Percentiles rank a stretch among this genome's conserved stretches.
These are phyloP conservation scores for Chaetodon trifasciatus DNA, from an alignment of 2,797 vertebrate genomes.

Conservation along the genomic window DNA sequence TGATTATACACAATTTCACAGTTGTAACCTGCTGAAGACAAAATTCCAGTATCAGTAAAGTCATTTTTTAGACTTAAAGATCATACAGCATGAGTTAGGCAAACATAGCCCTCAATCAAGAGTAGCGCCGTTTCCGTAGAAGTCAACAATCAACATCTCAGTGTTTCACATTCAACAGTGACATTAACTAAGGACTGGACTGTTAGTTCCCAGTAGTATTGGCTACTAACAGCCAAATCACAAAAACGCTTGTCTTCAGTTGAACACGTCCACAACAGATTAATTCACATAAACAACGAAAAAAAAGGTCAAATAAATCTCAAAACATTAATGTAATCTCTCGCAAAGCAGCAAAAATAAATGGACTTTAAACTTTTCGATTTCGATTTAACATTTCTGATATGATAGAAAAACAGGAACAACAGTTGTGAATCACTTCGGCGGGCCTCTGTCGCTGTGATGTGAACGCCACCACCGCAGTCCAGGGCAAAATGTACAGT, in stretches of 20 bases:
- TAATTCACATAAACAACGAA: slow-evolving; percentile 65
- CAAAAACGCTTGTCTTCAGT: slow-evolving; percentile 69
- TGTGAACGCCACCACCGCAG: slow-evolving; percentile 52
- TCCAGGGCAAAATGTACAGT: slow-evolving; percentile 57
- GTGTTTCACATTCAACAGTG: slow-evolving; percentile 82
- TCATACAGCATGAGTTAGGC: slow-evolving; percentile 81
- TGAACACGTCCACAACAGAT: slow-evolving; percentile 64
- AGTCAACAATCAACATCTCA: slow-evolving; percentile 73
- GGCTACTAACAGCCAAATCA: slow-evolving; percentile 58
- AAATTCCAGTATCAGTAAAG: slow-evolving; percentile 84
- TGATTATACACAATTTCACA: slow-evolving; percentile 90
- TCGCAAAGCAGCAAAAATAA: slow-evolving; percentile 72
- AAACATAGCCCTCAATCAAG: slow-evolving; percentile 67
- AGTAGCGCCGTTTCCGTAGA: slow-evolving; percentile 67
- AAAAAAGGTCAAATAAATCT: slow-evolving; percentile 61
- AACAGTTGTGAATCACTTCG: slow-evolving; percentile 36
- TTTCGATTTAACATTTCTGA: slow-evolving; percentile 59
- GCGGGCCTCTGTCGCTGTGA: slow-evolving; percentile 47
- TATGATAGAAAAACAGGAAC: slow-evolving; percentile 55
- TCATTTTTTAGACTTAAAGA: slow-evolving; percentile 67
- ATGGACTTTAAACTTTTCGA: slow-evolving; percentile 52
- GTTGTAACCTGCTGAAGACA: slow-evolving; percentile 87
- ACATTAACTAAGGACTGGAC: slow-evolving; percentile 66
- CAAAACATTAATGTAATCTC: slow-evolving; percentile 66
- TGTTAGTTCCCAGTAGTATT: slow-evolving; percentile 67